A percentile compares a stretch with the other conserved stretches of the same genome.
Conservation (phyloP, 2,888 invertebrate species). For the Stratiomys singularior region DNA sequence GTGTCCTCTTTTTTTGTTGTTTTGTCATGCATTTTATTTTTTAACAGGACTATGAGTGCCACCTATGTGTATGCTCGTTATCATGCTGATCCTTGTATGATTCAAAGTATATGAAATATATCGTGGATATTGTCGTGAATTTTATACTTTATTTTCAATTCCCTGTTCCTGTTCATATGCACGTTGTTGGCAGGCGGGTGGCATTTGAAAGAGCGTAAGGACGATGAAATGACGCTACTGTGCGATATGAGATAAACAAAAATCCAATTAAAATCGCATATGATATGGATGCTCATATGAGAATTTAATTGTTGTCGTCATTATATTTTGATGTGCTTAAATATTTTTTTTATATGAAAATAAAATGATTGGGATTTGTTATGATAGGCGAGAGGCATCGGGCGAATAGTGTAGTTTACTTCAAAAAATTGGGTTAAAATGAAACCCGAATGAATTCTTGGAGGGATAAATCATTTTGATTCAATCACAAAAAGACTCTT, state of each 20-base stretch:
- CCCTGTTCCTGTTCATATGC: background rate
- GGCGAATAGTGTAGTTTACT: no score
- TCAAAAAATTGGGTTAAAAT: no score
- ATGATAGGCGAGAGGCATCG: no score
- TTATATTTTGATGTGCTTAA: constrained; percentile 46
- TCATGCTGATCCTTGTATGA: background rate
- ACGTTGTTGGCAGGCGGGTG: background rate
- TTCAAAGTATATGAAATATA: background rate
- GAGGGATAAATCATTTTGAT: no score
- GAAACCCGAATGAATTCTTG: no score
- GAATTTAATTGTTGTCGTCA: constrained; percentile 47
- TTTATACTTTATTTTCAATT: no score
- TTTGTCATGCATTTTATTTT: background rate
- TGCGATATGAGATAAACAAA: constrained; percentile 42
- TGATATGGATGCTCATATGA: constrained; percentile 23
- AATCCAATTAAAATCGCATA: constrained; percentile 49
- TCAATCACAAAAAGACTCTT: no score
- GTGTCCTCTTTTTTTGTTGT: no score
- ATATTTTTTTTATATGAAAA: constrained; percentile 45
- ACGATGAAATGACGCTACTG: no score
- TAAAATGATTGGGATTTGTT: no score
- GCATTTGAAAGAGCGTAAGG: no score
- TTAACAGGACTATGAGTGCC: background rate
- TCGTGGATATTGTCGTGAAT: background rate
- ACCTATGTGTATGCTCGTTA: no score